Evolutionary conservation across 2,113 vertebrate genomes (phyloP), one percentile per base, ranked within the genome.

Genomic region (Gymnorhina tibicen): DNA sequence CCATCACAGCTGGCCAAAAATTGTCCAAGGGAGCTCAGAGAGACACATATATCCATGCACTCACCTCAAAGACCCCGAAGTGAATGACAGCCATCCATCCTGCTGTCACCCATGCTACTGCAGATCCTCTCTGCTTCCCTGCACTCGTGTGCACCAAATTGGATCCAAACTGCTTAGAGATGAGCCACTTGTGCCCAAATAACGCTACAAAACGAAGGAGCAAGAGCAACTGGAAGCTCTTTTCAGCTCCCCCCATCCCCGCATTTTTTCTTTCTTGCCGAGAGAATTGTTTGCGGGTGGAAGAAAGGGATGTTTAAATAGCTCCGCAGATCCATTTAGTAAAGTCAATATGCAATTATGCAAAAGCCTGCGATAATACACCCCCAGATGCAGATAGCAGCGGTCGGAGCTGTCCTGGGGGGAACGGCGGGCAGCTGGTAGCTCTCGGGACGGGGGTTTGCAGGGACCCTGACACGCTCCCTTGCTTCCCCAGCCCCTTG

Each of bases 291-390:
- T 96, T 85, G 81, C 28, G 33, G 76, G 26, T 92, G 87, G 89
- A 56, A 69, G 70, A 70, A 42, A n/a, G 27, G 28, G 74, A 49
- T 86, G 64, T 79, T 92, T 89, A 72, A 87, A 89, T 16, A 94
- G 88, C 69, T 96, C 39, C 72, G 89, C 64, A 22, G 74, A 91
- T 72, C 95, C 91, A 35, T 94, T 97, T 91, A 79, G 69, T 55
- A 89, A 96, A 96, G 95, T 96, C 95, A 94, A 81, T 64, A 85
- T 49, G 92, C 96, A 91, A 74, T 94, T 93, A 87, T 87, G 91
- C 95, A 87, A 58, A 97, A 79, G 49, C n/a, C 52, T 24, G 1
- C 26, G 80, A 75, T 86, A 59, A 89, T 10, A 77, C 62, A 77
- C 42, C 76, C 87, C 16, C 22, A 21, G 81, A 78, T 79, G 91